phyloP scores from a whole-genome alignment of 2,113 vertebrate genomes.

The Hyla sarda region DNA sequence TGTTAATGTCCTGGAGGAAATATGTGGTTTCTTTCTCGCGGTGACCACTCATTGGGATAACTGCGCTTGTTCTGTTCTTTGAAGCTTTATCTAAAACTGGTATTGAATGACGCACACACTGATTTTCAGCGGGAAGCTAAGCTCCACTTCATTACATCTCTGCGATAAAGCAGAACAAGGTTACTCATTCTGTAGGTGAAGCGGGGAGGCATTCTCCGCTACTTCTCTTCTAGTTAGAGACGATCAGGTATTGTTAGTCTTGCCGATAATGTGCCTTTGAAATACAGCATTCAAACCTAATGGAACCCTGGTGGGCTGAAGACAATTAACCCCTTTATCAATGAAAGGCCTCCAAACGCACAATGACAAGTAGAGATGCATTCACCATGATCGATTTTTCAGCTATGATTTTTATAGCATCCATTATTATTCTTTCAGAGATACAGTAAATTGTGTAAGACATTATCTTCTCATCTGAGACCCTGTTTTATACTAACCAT shows the following conservation, averaged over 20 bases:
- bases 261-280: slow-evolving; percentile 30
- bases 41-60: background rate
- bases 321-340: slow-evolving; percentile 25
- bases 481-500: background rate
- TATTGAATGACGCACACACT: background rate
- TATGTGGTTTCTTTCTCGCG: background rate
- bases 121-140: slow-evolving; percentile 30
- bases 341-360: background rate
- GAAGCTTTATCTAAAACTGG: background rate
- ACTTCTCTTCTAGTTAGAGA: background rate
- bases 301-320: slow-evolving; percentile 10
- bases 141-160: slow-evolving; percentile 24
- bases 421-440: background rate
- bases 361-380: background rate
- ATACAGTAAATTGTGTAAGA: background rate
- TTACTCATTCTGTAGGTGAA: slow-evolving; percentile 14
- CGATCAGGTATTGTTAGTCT: slow-evolving; percentile 8
- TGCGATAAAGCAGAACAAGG: slow-evolving; percentile 31
- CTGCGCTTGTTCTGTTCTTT: background rate
- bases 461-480: background rate
- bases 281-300: background rate
- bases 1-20: background rate
- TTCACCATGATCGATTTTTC: background rate
- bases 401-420: background rate
- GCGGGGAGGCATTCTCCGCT: slow-evolving; percentile 26